Evolutionary conservation across 64 coral and sea anemone species (phyloP).

Genomic region (Acropora tenuis): DNA sequence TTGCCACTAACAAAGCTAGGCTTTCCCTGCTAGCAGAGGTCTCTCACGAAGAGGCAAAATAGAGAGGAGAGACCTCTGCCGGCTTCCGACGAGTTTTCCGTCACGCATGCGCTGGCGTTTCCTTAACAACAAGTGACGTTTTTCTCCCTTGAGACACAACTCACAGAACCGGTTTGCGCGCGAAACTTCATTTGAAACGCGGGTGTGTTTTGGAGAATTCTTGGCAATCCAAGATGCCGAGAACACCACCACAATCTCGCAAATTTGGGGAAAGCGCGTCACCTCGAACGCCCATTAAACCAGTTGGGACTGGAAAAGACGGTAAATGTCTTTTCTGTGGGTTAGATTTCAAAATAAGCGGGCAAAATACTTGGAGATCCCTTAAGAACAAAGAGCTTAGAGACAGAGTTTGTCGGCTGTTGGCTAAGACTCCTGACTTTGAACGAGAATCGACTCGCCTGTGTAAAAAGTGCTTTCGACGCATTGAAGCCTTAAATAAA

Average conservation of each 20-base stretch:
- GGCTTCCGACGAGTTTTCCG: background rate
- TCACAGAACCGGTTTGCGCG: background rate
- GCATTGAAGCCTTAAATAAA: background rate
- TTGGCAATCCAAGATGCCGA: background rate
- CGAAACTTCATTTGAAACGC: background rate
- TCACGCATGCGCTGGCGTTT: background rate
- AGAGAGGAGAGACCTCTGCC: too few species aligned
- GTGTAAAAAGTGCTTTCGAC: slow-evolving; percentile 11
- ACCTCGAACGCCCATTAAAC: background rate
- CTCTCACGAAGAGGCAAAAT: too few species aligned
- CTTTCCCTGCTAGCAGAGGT: too few species aligned
- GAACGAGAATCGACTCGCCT: slow-evolving; percentile 8
- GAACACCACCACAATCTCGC: background rate
- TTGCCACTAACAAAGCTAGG: too few species aligned
- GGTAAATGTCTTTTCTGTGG: background rate
- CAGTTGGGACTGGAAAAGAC: background rate
- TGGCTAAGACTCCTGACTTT: slow-evolving; percentile 6
- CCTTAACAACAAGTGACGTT: slow-evolving; percentile 8
- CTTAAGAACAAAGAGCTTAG: slow-evolving; percentile 2
- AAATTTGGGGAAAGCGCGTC: background rate
- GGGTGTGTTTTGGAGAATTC: background rate
- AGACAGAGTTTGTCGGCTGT: slow-evolving; percentile 15
- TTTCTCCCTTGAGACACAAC: slow-evolving; percentile 1
- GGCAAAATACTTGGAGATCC: slow-evolving; percentile 19
- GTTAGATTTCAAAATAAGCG: background rate